Percentiles rank a stretch among this genome's conserved stretches.
Evolutionary conservation across 2,113 vertebrate genomes (phyloP).

Genomic region (Psilopogon haemacephalus): DNA sequence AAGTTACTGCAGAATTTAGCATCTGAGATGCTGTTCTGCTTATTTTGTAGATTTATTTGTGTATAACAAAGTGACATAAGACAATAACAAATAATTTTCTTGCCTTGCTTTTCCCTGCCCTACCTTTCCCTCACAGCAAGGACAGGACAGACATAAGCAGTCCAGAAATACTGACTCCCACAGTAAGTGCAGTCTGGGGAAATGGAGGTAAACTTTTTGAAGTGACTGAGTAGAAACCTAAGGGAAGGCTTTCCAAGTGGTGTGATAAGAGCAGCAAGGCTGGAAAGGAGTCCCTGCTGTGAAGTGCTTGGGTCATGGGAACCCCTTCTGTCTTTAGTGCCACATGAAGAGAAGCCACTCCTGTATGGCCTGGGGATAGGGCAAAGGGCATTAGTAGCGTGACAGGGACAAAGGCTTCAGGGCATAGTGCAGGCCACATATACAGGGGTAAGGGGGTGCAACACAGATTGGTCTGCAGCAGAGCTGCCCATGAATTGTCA

Average conservation of each 20-base stretch:
- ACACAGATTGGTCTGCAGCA: not conserved
- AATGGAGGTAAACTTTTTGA: not conserved
- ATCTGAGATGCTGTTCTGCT: not conserved
- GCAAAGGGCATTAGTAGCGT: rapidly evolving
- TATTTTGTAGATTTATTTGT: not conserved
- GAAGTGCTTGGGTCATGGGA: not conserved
- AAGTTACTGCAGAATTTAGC: not conserved
- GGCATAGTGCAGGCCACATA: rapidly evolving
- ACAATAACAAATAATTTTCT: not conserved
- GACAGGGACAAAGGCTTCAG: rapidly evolving
- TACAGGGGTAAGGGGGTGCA: not conserved
- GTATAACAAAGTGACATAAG: not conserved
- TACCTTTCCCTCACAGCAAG: not conserved
- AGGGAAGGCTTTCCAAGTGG: not conserved
- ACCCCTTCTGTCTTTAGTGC: rapidly evolving
- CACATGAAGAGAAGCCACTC: rapidly evolving
- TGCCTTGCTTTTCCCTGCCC: not conserved
- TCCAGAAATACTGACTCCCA: not conserved
- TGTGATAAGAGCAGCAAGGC: not conserved
- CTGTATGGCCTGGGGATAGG: rapidly evolving
- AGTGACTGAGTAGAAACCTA: rapidly evolving
- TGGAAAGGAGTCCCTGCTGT: not conserved
- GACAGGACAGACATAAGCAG: not conserved
- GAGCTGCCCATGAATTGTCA: not conserved
- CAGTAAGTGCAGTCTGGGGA: not conserved